phyloP scores from a whole-genome alignment of 2,888 invertebrate genomes.

The Schrankia costaestrigalis region DNA sequence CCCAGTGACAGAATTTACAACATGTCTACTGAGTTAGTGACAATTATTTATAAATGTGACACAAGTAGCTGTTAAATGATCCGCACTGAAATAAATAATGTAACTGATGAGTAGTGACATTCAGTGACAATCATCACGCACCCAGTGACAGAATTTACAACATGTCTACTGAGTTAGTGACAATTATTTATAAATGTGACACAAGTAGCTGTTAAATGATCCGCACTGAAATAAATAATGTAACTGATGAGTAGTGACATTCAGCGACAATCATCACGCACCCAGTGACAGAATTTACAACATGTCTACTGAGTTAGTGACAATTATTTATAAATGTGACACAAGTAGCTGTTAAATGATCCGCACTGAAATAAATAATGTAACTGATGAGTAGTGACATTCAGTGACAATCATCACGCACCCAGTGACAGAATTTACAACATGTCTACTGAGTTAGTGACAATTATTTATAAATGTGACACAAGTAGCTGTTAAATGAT shows the following conservation, averaged over 20 bases:
- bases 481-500: too few relatives aligned
- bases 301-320: conserved; percentile 9
- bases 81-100: too few relatives aligned
- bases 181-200: not conserved
- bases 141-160: conserved; percentile 1
- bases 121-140: not conserved
- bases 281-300: not conserved
- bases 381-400: not conserved
- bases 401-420: conserved; percentile 10
- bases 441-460: conserved; percentile 18
- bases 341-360: not conserved
- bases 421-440: conserved; percentile 19
- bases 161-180: conserved; percentile 9
- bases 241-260: conserved; percentile 18
- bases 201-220: too few relatives aligned
- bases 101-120: not conserved
- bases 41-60: not conserved
- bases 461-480: not conserved
- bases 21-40: conserved; percentile 14
- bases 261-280: conserved; percentile 7
- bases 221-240: too few relatives aligned
- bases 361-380: not conserved
- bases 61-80: too few relatives aligned
- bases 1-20: conserved; percentile 13
- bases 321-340: conserved; percentile 8